phyloP scores from a whole-genome alignment of 2,113 vertebrate species.

The Epinephelus fuscoguttatus region DNA sequence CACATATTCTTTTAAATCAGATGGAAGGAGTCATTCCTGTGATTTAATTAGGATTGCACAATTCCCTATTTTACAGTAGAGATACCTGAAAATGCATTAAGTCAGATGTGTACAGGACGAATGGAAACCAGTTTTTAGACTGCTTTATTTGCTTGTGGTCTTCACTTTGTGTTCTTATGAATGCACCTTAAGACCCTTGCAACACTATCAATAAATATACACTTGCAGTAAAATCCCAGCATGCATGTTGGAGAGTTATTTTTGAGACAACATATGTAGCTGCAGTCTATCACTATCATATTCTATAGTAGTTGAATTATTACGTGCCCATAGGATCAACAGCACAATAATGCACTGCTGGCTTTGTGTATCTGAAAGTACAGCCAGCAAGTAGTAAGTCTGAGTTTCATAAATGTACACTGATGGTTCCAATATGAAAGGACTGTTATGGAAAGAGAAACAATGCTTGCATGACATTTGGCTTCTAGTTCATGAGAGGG shows the following conservation, averaged over 20 bases:
- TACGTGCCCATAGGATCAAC: no score
- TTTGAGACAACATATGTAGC: not conserved
- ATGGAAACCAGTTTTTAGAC: not conserved
- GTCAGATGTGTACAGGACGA: not conserved
- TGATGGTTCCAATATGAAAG: no score
- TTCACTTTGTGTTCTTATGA: not conserved
- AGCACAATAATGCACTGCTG: no score
- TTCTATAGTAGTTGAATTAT: no score
- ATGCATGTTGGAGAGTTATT: not conserved
- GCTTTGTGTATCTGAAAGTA: no score
- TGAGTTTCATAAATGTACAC: no score
- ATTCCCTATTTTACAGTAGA: not conserved
- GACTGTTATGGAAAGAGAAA: no score
- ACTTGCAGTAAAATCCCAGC: no score
- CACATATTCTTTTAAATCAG: not conserved
- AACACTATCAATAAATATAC: not conserved
- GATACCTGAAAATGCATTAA: not conserved
- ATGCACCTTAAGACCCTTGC: not conserved
- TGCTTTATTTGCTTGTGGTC: not conserved
- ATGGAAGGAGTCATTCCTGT: not conserved
- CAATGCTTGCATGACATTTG: no score
- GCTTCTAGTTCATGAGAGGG: no score
- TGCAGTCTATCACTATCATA: not conserved
- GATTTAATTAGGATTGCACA: slow-evolving; percentile 20
- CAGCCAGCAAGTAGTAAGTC: no score